Percentiles rank a stretch among this genome's conserved stretches.
Evolutionary conservation across 2,888 invertebrate genomes (phyloP).

Genomic region (Noctua pronuba): DNA sequence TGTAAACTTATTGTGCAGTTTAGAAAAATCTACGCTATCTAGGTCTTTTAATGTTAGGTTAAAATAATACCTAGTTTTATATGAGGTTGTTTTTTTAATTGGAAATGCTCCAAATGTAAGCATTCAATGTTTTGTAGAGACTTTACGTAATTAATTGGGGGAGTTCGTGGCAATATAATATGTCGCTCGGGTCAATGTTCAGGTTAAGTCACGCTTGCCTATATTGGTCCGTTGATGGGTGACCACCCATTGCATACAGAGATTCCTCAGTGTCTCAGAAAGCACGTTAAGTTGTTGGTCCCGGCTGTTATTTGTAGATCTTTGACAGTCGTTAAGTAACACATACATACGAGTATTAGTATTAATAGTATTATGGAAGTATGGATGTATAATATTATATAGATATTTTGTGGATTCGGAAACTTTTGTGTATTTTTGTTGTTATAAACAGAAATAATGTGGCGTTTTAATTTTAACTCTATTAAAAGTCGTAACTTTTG

Average conservation of each 20-base stretch:
- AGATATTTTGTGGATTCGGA: not conserved
- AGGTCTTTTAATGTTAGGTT: not conserved
- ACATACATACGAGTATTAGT: too few relatives aligned
- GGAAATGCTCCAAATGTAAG: not conserved
- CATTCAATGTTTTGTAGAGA: not conserved
- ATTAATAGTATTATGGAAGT: too few relatives aligned
- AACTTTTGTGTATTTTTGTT: conserved; percentile 24
- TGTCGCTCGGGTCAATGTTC: not conserved
- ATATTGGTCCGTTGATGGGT: not conserved
- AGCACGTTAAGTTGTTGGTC: not conserved
- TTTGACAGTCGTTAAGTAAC: not conserved
- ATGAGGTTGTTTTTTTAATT: not conserved
- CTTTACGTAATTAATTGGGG: not conserved
- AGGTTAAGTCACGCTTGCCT: not conserved
- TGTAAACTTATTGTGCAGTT: conserved; percentile 37
- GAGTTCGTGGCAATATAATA: not conserved
- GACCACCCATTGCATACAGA: not conserved
- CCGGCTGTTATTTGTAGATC: not conserved
- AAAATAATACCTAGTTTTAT: not conserved
- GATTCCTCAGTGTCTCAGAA: not conserved
- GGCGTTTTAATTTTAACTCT: conserved; percentile 52
- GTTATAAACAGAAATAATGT: conserved; percentile 24
- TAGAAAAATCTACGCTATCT: conserved; percentile 11
- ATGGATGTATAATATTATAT: too few relatives aligned
- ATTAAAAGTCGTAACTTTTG: conserved; percentile 45